Percentiles rank a stretch among this genome's conserved stretches.
phyloP scores from a whole-genome alignment of 2,113 vertebrate species.

The Myotis davidii region DNA sequence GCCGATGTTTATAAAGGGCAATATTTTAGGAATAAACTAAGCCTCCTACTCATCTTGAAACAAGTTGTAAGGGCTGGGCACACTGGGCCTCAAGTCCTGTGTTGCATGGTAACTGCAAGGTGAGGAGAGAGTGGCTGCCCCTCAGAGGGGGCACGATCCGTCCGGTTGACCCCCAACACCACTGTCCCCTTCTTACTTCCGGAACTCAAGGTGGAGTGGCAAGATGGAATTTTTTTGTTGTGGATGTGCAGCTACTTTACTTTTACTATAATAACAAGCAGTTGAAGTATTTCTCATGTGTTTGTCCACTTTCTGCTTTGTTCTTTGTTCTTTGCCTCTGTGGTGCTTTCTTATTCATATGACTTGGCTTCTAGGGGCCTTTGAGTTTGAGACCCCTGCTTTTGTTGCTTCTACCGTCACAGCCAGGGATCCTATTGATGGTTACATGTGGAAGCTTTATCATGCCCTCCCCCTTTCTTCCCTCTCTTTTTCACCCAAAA shows the following conservation, averaged over 20 bases:
- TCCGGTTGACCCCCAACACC: no score
- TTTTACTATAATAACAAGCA: background rate
- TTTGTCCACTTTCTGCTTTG: background rate
- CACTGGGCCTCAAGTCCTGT: background rate
- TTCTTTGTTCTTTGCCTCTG: background rate
- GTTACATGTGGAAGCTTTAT: background rate
- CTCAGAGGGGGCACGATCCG: accelerated
- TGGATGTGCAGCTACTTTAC: background rate
- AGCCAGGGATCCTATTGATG: background rate
- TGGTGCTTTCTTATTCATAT: background rate
- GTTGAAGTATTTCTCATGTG: background rate
- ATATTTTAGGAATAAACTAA: background rate
- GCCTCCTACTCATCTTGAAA: background rate
- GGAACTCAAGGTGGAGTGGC: background rate
- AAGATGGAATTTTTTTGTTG: background rate
- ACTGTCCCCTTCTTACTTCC: background rate
- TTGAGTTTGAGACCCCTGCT: background rate
- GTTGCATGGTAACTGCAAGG: background rate
- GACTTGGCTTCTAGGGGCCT: no score
- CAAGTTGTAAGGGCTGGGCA: background rate
- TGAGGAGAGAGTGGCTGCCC: background rate
- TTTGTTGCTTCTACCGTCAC: background rate
- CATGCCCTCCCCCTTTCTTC: background rate
- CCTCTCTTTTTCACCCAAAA: background rate
- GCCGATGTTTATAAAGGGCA: background rate